Evolutionary conservation across 2,797 vertebrate genomes (phyloP).

Genomic region (Adrianichthys oophorus): DNA sequence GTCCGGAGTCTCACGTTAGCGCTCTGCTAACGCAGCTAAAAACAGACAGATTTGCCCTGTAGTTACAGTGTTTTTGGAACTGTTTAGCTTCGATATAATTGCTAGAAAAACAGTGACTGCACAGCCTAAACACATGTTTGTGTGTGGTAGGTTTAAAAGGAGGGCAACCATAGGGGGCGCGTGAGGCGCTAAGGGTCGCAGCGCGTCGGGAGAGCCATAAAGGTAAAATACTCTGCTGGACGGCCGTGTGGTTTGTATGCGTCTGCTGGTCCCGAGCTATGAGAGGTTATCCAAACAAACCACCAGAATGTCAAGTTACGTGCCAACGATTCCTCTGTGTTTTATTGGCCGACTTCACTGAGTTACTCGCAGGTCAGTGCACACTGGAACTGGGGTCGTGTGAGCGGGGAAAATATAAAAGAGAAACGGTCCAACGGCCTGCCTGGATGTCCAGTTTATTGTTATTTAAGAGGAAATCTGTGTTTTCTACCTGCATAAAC

Average conservation of each 20-base stretch:
- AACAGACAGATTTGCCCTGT: conserved; percentile 22
- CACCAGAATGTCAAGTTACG: conserved; percentile 72
- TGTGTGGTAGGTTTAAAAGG: conserved; percentile 48
- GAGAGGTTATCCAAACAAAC: conserved; percentile 76
- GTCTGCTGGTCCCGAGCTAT: conserved; percentile 48
- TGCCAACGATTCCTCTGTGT: conserved; percentile 70
- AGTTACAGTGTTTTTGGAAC: conserved; percentile 29
- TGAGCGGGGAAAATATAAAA: neutral
- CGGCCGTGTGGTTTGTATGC: conserved; percentile 21
- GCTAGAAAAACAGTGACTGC: conserved; percentile 49
- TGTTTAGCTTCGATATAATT: conserved; percentile 57
- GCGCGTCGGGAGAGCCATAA: conserved; percentile 60
- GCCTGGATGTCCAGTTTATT: conserved; percentile 27
- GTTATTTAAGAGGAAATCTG: conserved; percentile 12
- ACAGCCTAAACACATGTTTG: conserved; percentile 33
- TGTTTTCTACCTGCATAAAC: conserved; percentile 47
- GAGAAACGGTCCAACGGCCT: conserved; percentile 17
- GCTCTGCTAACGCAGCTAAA: conserved; percentile 11
- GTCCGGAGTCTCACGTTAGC: conserved; percentile 12
- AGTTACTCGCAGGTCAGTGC: conserved; percentile 61
- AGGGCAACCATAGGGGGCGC: conserved; percentile 49
- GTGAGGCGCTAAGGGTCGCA: conserved; percentile 34
- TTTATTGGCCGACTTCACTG: conserved; percentile 71
- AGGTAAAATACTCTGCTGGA: conserved; percentile 66
- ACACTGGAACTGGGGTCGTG: conserved; percentile 23